These are phyloP conservation scores for Cyclophora albipunctata DNA, from an alignment of 2,888 invertebrate genomes.

Conservation along the genomic window DNA sequence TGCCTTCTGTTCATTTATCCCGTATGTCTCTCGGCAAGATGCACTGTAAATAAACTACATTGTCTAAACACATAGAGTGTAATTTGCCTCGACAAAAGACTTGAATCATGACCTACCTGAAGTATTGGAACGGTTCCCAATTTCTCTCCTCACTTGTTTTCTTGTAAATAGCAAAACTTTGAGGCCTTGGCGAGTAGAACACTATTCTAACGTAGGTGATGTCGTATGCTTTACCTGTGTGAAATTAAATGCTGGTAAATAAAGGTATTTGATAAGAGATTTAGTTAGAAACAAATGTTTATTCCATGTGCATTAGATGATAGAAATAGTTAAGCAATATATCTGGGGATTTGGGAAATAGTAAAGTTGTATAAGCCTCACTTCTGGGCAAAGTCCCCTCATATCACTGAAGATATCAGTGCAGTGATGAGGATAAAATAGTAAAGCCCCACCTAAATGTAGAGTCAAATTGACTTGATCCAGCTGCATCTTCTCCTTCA, in stretches of 20 bases:
- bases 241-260: background rate
- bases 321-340: too few relatives aligned
- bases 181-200: constrained; percentile 96
- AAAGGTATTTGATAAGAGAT: background rate
- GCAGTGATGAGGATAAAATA: too few relatives aligned
- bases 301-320: too few relatives aligned
- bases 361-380: too few relatives aligned
- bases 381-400: too few relatives aligned
- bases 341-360: too few relatives aligned
- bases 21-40: constrained; percentile 93
- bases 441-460: constrained; percentile 79
- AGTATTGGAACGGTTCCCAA: constrained; percentile 94
- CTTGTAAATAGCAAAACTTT: constrained; percentile 97
- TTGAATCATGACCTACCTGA: constrained; percentile 73
- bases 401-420: too few relatives aligned
- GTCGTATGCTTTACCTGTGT: constrained; percentile 93
- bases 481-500: constrained; percentile 94
- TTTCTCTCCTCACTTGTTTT: constrained; percentile 83
- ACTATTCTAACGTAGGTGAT: constrained; percentile 96
- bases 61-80: background rate
- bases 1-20: constrained; percentile 84
- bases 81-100: background rate
- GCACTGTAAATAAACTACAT: constrained; percentile 74
- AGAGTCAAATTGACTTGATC: constrained; percentile 94
- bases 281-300: too few relatives aligned